Evolutionary conservation across 2,888 invertebrate genomes (phyloP), one percentile per base, ranked within the genome.

Genomic region (Parochlus steinenii): DNA sequence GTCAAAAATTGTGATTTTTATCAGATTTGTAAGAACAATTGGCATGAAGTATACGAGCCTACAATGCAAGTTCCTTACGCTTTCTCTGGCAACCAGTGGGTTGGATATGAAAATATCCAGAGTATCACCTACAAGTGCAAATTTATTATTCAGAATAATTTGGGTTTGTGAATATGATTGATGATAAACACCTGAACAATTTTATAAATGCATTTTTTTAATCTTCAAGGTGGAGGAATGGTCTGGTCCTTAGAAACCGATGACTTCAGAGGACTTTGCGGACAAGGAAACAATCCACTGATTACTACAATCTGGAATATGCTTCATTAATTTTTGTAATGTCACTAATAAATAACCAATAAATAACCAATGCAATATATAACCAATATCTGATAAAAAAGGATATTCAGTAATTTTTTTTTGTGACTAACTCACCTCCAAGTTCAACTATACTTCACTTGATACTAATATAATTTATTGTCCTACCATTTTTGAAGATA

Each of bases 191-290:
- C n/a, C n/a, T n/a, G n/a, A n/a, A n/a, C n/a, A n/a, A n/a, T n/a
- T n/a, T n/a, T n/a, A n/a, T n/a, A n/a, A n/a, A n/a, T n/a, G n/a
- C n/a, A n/a, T n/a, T n/a, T n/a, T n/a, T n/a, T n/a, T n/a, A n/a
- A n/a, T n/a, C n/a, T n/a, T n/a, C n/a, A n/a, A n/a, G 64, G 63
- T 34, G 82, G 79, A 17, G 62, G 67, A 0, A 81, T 83, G 81
- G 48, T 77, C 1, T 85, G 83, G 83, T 75, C 78, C 26, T 4
- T 31, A 5, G n/a, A 23, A 23, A 11, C 10, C 11, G 23, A 23
- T 23, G 83, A 83, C 48, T 77, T 78, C 46, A 58, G 50, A 8
- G 77, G 74, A 1, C 43, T 49, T 1, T 79, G 79, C 44, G 68
- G 70, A 1, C 48, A 46, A 5, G 62, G 61, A 22, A 60, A 59